These are phyloP conservation scores for Engystomops pustulosus DNA, from an alignment of 2,113 vertebrate species.

Conservation along the genomic window DNA sequence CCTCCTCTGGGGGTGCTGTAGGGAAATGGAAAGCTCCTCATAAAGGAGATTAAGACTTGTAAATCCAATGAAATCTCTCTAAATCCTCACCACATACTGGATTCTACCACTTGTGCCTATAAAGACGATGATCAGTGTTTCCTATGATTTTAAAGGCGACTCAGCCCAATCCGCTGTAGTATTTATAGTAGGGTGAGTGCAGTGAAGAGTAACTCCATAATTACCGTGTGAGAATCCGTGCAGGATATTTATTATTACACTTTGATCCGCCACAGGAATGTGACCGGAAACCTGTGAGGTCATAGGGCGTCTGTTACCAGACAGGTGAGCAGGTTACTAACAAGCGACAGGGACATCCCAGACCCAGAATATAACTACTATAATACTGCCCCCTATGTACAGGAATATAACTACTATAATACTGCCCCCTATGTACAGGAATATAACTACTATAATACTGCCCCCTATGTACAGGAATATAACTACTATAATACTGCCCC, in stretches of 20 bases:
- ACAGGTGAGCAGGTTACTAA: not conserved
- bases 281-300: not conserved
- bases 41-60: too few relatives aligned
- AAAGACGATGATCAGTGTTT: not conserved
- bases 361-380: not conserved
- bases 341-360: not conserved
- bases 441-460: slow-evolving; percentile 15
- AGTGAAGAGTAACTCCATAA: not conserved
- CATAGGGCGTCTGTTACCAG: not conserved
- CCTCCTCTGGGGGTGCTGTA: too few relatives aligned
- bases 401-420: slow-evolving; percentile 23
- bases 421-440: not conserved
- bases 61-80: too few relatives aligned
- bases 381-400: not conserved
- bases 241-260: not conserved
- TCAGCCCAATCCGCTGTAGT: not conserved
- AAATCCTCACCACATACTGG: too few relatives aligned
- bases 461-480: not conserved
- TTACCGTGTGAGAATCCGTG: not conserved
- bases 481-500: not conserved
- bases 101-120: not conserved
- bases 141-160: not conserved
- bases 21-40: not conserved
- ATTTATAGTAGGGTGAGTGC: not conserved
- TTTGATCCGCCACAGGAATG: not conserved